Conservation (phyloP, 1,140 invertebrate genomes). For the Drosophila bifasciata region DNA sequence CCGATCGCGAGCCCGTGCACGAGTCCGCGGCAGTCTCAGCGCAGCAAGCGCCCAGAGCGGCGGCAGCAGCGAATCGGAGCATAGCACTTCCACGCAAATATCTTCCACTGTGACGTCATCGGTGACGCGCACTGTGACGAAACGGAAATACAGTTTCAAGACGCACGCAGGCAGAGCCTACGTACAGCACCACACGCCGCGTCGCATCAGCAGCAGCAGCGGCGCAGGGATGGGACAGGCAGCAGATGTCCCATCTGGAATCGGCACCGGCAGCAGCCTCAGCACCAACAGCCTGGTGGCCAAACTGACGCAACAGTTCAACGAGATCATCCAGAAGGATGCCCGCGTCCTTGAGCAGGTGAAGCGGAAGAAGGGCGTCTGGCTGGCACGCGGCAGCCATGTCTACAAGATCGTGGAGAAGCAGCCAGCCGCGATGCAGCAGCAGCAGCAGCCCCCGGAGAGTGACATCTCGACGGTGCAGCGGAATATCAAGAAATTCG, state of each 20-base stretch:
- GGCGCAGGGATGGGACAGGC: constrained; percentile 1
- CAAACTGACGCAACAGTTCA: constrained; percentile 85
- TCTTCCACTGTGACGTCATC: constrained; percentile 37
- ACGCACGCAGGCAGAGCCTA: constrained; percentile 76
- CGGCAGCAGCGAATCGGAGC: constrained; percentile 67
- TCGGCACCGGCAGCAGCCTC: neutral
- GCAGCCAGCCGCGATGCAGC: constrained; percentile 5
- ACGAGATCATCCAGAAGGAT: constrained; percentile 84
- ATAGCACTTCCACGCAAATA: constrained; percentile 48
- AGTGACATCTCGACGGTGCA: constrained; percentile 70
- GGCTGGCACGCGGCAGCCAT: constrained; percentile 65
- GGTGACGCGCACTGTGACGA: constrained; percentile 17
- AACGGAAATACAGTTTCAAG: constrained; percentile 82
- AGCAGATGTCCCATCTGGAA: neutral
- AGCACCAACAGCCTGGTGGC: constrained; percentile 76
- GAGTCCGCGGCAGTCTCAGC: constrained; percentile 47
- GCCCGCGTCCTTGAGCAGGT: constrained; percentile 78
- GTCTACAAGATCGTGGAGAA: constrained; percentile 81
- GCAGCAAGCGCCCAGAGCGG: constrained; percentile 53
- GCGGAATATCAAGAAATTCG: constrained; percentile 84
- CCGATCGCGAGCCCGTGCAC: neutral
- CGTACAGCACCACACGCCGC: constrained; percentile 62
- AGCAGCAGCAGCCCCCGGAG: constrained; percentile 3
- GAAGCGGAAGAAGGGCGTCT: constrained; percentile 79
- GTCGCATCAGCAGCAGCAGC: constrained; percentile 12